Percentiles rank a stretch among this genome's conserved stretches.
Evolutionary conservation across 2,888 invertebrate species (phyloP).

Genomic region (Apotomis turbidana): DNA sequence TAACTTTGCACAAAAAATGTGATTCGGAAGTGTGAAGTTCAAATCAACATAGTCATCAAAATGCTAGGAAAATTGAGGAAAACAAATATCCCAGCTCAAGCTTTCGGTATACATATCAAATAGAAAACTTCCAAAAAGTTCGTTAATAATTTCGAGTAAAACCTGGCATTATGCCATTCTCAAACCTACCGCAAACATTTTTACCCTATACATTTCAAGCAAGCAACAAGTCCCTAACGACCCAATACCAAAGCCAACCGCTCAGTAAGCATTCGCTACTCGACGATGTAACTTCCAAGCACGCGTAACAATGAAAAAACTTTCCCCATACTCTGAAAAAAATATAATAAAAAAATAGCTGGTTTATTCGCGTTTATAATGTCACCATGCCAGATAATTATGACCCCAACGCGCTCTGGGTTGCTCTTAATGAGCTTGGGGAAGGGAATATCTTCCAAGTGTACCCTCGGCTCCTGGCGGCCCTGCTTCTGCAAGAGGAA

Average conservation of each 20-base stretch:
- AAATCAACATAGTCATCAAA: too few relatives aligned
- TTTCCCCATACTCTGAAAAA: neutral
- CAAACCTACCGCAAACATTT: neutral
- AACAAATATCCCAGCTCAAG: too few relatives aligned
- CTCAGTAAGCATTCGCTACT: conserved; percentile 64
- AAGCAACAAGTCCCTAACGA: conserved; percentile 58
- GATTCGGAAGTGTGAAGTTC: too few relatives aligned
- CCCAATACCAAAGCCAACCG: conserved; percentile 42
- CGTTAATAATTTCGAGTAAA: neutral
- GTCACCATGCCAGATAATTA: conserved; percentile 64
- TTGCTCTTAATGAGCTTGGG: conserved; percentile 81
- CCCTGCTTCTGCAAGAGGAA: conserved; percentile 81
- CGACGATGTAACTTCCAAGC: conserved; percentile 52
- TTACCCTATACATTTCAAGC: neutral
- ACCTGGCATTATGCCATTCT: neutral
- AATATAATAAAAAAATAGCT: neutral
- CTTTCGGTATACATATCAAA: too few relatives aligned
- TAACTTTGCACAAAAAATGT: too few relatives aligned
- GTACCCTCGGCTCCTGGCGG: conserved; percentile 86
- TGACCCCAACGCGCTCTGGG: conserved; percentile 77
- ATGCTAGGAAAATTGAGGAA: too few relatives aligned
- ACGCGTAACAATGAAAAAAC: conserved; percentile 31
- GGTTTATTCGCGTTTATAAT: conserved; percentile 29
- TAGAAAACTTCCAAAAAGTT: neutral
- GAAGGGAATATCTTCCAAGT: conserved; percentile 86